Percentiles rank a stretch among this genome's conserved stretches.
These are phyloP conservation scores for Rotaria socialis DNA, from an alignment of 2,888 invertebrate species.

Conservation along the genomic window DNA sequence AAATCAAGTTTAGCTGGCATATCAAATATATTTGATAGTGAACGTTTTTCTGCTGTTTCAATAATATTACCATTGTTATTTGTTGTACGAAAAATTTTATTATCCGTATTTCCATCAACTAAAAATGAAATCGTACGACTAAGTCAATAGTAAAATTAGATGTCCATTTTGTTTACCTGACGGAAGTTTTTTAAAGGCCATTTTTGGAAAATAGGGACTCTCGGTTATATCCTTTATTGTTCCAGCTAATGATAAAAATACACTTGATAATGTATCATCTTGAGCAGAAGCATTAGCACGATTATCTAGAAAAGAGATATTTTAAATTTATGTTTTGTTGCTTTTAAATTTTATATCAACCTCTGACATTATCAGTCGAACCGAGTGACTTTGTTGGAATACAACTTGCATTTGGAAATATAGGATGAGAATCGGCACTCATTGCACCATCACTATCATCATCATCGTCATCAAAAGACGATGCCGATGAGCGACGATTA, in stretches of 20 bases:
- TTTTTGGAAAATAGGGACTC: conserved; percentile 10
- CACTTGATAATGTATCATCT: conserved; percentile 26
- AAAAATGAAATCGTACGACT: background rate
- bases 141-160: too few relatives aligned
- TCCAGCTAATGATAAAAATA: background rate
- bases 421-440: background rate
- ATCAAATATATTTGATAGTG: background rate
- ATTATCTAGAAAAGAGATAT: background rate
- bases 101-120: background rate
- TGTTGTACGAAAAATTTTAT: background rate
- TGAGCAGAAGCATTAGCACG: background rate
- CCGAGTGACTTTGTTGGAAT: background rate
- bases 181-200: background rate
- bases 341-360: background rate
- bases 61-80: background rate
- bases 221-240: background rate
- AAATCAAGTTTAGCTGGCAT: conserved; percentile 5
- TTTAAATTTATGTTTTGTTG: too few relatives aligned
- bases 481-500: background rate
- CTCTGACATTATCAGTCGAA: background rate
- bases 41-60: background rate
- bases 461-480: background rate
- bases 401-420: too few relatives aligned
- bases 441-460: conserved; percentile 25
- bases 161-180: background rate